Evolutionary conservation across 2,797 vertebrate species (phyloP), one percentile per base, ranked within the genome.

Genomic region (Poeciliopsis gracilis): DNA sequence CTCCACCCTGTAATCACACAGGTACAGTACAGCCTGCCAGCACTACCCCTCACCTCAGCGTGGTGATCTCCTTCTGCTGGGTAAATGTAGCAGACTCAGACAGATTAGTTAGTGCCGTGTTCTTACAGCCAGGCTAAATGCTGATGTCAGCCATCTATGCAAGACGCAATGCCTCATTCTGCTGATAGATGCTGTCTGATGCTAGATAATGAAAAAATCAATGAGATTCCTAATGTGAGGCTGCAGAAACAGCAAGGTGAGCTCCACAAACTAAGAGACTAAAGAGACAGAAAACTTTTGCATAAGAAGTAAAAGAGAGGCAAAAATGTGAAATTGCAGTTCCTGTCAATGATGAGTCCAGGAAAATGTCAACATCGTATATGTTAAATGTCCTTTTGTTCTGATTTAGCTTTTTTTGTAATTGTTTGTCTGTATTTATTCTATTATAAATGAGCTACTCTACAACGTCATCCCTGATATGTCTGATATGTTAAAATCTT

Each of bases 1-100:
- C 55, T 25, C 0, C 36, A 77, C 57, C 81, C 77, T 86, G 72
- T 84, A 88, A 89, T 89, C 84, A 79, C 59, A 79, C 69, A 36
- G 51, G 25, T 36, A 66, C 38, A 12, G 78, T 30, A 28, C 28
- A 28, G 51, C 83, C 20, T 84, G 82, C 78, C 53, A 79, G 0
- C 41, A 53, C 78, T 70, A 63, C 77, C 77, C 73, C 67, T 63
- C 28, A 0, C 38, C 23, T 8, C n/a, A 38, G 72, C 43, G 25
- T 67, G 45, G n/a, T 2, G 3, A 76, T 30, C n/a, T 63, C 13
- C 49, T 59, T 12, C 28, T 46, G 28, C 51, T 23, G 4, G 16
- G 69, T 76, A 38, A 75, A n/a, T 70, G 16, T 3, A 49, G 76
- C 72, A 41, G 38, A 45, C 36, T 82, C 73, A 33, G 55, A 57